Percentiles rank a stretch among this genome's conserved stretches.
Conservation (phyloP, 2,113 vertebrate genomes). For the Esox niger region DNA sequence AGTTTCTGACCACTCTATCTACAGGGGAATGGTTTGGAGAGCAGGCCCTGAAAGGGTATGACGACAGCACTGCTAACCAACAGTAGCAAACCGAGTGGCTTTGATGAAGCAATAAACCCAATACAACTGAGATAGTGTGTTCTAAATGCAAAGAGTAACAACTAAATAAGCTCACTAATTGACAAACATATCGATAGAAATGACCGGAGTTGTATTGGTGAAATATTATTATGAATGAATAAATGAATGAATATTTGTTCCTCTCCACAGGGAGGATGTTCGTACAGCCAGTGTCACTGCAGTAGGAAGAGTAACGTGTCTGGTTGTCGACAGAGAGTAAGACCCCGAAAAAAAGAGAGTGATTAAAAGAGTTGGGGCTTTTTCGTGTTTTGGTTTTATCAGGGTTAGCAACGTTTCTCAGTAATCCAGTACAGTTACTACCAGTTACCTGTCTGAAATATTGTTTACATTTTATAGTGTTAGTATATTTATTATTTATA, state of each 20-base stretch:
- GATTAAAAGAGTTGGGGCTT: neutral
- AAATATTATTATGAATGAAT: too few relatives aligned
- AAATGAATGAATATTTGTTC: neutral
- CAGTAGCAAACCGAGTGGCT: too few relatives aligned
- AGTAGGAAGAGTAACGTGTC: constrained; percentile 70
- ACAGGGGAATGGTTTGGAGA: constrained; percentile 75
- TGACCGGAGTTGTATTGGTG: neutral
- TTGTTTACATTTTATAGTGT: too few relatives aligned
- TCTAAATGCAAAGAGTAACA: too few relatives aligned
- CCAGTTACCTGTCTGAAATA: too few relatives aligned
- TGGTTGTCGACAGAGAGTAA: constrained; percentile 76
- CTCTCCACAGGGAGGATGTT: constrained; percentile 64
- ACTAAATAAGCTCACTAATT: neutral
- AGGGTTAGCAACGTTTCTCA: too few relatives aligned
- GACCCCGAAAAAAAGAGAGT: neutral
- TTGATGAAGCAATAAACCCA: too few relatives aligned
- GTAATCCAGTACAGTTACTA: too few relatives aligned
- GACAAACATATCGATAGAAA: neutral
- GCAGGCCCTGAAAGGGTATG: constrained; percentile 72
- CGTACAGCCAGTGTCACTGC: constrained; percentile 69
- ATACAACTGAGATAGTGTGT: too few relatives aligned
- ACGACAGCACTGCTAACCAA: neutral
- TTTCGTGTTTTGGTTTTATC: neutral
- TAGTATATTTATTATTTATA: too few relatives aligned
- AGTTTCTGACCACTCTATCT: constrained; percentile 50